Evolutionary conservation across 1,140 invertebrate species (phyloP).

Genomic region (Chlorops oryzae): DNA sequence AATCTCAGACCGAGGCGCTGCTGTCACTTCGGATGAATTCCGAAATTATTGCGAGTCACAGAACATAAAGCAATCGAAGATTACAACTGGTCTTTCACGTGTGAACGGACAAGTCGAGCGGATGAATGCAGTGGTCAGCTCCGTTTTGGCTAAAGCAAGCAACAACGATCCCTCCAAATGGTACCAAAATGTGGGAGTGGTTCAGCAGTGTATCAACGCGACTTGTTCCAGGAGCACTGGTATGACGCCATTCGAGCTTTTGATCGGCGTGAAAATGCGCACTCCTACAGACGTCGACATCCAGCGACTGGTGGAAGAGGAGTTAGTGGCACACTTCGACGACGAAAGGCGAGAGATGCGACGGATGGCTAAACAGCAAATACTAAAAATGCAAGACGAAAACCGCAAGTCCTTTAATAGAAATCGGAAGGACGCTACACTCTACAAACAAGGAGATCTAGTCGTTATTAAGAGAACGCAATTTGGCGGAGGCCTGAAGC

Average conservation of each 20-base stretch:
- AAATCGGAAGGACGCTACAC: constrained; percentile 10
- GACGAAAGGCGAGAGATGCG: neutral
- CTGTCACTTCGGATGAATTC: too few relatives aligned
- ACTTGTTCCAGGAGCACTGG: constrained; percentile 2
- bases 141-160: constrained; percentile 6
- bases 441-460: constrained; percentile 23
- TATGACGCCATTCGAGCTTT: constrained; percentile 9
- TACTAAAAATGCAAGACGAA: constrained; percentile 7
- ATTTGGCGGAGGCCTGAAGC: constrained; percentile 26
- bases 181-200: constrained; percentile 7
- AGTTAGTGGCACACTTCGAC: neutral
- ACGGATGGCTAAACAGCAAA: constrained; percentile 7
- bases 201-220: constrained; percentile 10
- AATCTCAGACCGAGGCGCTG: too few relatives aligned
- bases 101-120: too few relatives aligned
- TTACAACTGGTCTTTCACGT: too few relatives aligned
- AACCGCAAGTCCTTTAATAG: neutral
- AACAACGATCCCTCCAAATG: constrained; percentile 4
- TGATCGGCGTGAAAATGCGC: constrained; percentile 8
- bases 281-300: constrained; percentile 1
- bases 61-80: too few relatives aligned
- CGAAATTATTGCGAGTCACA: too few relatives aligned
- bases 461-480: constrained; percentile 35
- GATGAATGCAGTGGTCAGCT: constrained; percentile 17
- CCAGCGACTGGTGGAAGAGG: neutral